A percentile compares a stretch with the other conserved stretches of the same genome.
phyloP scores from a whole-genome alignment of 2,888 invertebrate species.

The Lamellibrachia columna region DNA sequence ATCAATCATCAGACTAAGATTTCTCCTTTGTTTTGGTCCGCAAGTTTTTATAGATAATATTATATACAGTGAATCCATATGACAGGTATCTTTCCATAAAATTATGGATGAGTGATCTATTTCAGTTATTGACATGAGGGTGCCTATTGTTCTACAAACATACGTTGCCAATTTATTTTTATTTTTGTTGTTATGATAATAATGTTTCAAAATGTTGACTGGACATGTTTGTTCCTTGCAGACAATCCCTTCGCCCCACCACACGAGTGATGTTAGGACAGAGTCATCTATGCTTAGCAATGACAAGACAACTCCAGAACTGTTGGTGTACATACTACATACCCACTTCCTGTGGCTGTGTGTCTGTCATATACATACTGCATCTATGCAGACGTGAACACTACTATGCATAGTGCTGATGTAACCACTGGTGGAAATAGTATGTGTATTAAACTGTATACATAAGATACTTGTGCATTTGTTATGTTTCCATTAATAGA shows the following conservation, averaged over 20 bases:
- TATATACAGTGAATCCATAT: too few species aligned
- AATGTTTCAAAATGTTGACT: not conserved
- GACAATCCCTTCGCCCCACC: not conserved
- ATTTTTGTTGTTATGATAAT: too few species aligned
- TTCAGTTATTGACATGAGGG: too few species aligned
- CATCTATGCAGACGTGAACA: not conserved
- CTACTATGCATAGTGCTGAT: not conserved
- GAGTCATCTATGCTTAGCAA: not conserved
- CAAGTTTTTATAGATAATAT: too few species aligned
- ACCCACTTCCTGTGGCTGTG: not conserved
- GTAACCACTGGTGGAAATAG: not conserved
- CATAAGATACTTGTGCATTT: not conserved
- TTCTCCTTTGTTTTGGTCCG: too few species aligned
- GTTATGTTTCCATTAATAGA: not conserved
- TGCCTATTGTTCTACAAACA: not conserved
- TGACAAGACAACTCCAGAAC: not conserved
- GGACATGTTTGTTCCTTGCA: not conserved
- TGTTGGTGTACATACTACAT: slow-evolving; percentile 12
- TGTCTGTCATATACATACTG: not conserved
- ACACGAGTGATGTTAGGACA: not conserved
- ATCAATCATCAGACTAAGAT: too few species aligned
- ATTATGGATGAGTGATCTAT: too few species aligned
- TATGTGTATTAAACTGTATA: slow-evolving; percentile 3
- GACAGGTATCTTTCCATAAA: too few species aligned
- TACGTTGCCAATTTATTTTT: not conserved